Evolutionary conservation across 2,888 invertebrate species (phyloP).

Genomic region (Drosophila paracracens): DNA sequence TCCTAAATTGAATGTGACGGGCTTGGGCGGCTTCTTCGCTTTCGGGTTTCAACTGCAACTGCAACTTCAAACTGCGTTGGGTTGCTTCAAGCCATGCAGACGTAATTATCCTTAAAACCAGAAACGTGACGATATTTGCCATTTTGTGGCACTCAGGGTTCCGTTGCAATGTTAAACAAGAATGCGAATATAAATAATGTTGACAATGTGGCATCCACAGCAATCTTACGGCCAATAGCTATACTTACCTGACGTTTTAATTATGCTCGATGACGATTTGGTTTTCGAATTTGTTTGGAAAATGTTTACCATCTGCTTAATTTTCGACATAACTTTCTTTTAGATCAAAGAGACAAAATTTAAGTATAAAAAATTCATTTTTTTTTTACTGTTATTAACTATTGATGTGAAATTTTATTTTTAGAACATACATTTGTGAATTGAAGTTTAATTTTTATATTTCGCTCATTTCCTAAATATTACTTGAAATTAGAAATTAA

Average conservation of each 20-base stretch:
- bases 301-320: not conserved
- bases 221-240: not conserved
- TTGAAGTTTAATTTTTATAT: not conserved
- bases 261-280: not conserved
- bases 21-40: conserved; percentile 22
- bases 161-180: conserved; percentile 47
- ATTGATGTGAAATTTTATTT: not conserved
- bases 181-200: conserved; percentile 68
- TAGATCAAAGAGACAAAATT: not conserved
- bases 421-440: no score
- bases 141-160: conserved; percentile 60
- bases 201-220: conserved; percentile 30
- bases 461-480: not conserved
- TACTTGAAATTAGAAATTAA: not conserved
- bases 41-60: conserved; percentile 16
- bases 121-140: conserved; percentile 74
- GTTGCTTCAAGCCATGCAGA: conserved; percentile 43
- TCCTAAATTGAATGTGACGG: conserved; percentile 43
- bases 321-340: not conserved
- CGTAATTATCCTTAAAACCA: conserved; percentile 72
- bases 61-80: conserved; percentile 7
- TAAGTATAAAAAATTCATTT: no score
- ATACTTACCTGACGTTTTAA: conserved; percentile 1
- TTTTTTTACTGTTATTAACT: not conserved
- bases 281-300: not conserved